These are phyloP conservation scores for Wasmannia auropunctata DNA, from an alignment of 1,140 invertebrate genomes.

Conservation along the genomic window DNA sequence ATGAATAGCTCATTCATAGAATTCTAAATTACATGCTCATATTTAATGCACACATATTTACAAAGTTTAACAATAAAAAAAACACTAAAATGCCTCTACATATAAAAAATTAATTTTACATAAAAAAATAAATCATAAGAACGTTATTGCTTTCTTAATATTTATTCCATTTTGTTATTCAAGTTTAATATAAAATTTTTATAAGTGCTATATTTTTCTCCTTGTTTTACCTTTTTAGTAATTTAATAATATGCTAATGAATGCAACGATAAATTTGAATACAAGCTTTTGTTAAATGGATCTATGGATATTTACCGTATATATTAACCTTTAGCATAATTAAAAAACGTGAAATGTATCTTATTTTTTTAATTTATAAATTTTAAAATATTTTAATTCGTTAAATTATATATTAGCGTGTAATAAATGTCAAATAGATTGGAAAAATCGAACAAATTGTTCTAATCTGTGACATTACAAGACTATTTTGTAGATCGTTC, in stretches of 20 bases:
- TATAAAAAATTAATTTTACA: not conserved
- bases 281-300: not conserved
- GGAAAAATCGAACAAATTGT: not conserved
- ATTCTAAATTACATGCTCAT: not conserved
- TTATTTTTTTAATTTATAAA: not conserved
- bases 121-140: not conserved
- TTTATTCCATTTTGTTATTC: not conserved
- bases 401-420: not conserved
- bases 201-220: not conserved
- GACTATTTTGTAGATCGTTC: not conserved
- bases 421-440: not conserved
- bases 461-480: not conserved
- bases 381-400: not conserved
- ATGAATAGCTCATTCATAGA: not conserved
- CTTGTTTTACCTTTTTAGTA: not conserved
- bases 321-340: not conserved
- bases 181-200: not conserved
- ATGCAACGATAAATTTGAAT: not conserved
- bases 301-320: not conserved
- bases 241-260: not conserved
- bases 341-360: not conserved
- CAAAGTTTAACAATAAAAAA: not conserved
- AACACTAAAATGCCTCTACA: not conserved
- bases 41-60: not conserved
- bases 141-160: not conserved